phyloP scores from a whole-genome alignment of 2,113 vertebrate genomes.

The Psittacara wagleri region DNA sequence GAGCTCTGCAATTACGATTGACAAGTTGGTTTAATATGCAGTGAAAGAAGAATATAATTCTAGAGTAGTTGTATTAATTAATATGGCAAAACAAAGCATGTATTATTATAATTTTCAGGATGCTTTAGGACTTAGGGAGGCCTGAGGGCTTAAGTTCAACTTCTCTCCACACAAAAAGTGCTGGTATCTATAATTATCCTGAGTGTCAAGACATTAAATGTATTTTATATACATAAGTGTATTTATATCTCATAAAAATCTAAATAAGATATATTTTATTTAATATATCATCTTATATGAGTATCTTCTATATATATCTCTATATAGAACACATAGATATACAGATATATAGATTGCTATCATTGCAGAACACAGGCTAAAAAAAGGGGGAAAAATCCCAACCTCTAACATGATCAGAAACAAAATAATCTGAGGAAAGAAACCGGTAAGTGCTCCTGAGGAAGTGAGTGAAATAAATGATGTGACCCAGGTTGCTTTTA shows the following conservation, averaged over 20 bases:
- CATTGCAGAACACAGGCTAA: conserved; percentile 11
- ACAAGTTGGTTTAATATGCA: conserved; percentile 78
- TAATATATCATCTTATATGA: neutral
- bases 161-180: conserved; percentile 5
- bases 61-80: conserved; percentile 64
- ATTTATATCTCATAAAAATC: neutral
- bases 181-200: conserved; percentile 37
- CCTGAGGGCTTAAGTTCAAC: conserved; percentile 53
- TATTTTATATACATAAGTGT: neutral
- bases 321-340: neutral
- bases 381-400: neutral
- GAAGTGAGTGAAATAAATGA: conserved; percentile 52
- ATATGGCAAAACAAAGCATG: conserved; percentile 41
- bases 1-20: conserved; percentile 53
- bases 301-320: neutral
- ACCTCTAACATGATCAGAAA: conserved; percentile 43
- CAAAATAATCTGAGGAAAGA: conserved; percentile 54
- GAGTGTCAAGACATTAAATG: neutral
- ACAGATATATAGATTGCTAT: neutral
- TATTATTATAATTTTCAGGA: conserved; percentile 42
- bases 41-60: conserved; percentile 40
- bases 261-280: neutral
- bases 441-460: conserved; percentile 34
- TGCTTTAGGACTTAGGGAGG: neutral
- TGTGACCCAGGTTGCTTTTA: conserved; percentile 58